Percentiles rank a stretch among this genome's conserved stretches.
These are phyloP conservation scores for Dendrolimus punctatus DNA, from an alignment of 1,140 invertebrate genomes.

Conservation along the genomic window DNA sequence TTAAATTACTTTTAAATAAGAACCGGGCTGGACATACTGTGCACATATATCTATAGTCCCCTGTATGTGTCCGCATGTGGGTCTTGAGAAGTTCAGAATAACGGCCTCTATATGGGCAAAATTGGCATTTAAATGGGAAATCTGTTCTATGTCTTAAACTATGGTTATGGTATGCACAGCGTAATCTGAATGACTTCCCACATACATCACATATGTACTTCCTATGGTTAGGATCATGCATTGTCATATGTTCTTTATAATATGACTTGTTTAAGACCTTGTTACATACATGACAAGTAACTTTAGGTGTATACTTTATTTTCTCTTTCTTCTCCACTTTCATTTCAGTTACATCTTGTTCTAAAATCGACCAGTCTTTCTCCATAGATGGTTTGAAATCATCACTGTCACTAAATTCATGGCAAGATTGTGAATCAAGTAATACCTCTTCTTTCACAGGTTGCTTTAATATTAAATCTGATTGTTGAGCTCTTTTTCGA, in stretches of 20 bases:
- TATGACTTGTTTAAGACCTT: slow-evolving; percentile 49
- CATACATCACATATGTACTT: slow-evolving; percentile 61
- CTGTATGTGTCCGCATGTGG: slow-evolving; percentile 68
- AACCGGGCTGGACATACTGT: slow-evolving; percentile 69
- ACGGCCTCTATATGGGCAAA: slow-evolving; percentile 54
- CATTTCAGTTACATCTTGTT: slow-evolving; percentile 3
- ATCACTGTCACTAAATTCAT: slow-evolving; percentile 10
- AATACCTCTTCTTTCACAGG: slow-evolving; percentile 17
- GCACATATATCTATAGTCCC: slow-evolving; percentile 69
- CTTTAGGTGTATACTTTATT: slow-evolving; percentile 28
- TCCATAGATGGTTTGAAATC: slow-evolving; percentile 12
- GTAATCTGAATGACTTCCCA: slow-evolving; percentile 55
- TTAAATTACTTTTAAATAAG: slow-evolving; percentile 68
- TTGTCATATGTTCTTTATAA: slow-evolving; percentile 50
- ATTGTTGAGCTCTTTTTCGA: slow-evolving; percentile 28
- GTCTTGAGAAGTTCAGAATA: slow-evolving; percentile 55
- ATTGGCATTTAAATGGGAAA: slow-evolving; percentile 51
- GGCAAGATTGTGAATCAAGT: neutral
- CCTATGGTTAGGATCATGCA: slow-evolving; percentile 50
- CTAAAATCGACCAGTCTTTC: slow-evolving; percentile 5
- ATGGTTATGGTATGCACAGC: slow-evolving; percentile 54
- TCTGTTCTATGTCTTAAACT: slow-evolving; percentile 50
- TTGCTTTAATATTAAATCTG: slow-evolving; percentile 23
- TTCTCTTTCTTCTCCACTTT: slow-evolving; percentile 21
- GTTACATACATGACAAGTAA: slow-evolving; percentile 49